Evolutionary conservation across 2,113 vertebrate genomes (phyloP).

Genomic region (Rhizomys pruinosus): DNA sequence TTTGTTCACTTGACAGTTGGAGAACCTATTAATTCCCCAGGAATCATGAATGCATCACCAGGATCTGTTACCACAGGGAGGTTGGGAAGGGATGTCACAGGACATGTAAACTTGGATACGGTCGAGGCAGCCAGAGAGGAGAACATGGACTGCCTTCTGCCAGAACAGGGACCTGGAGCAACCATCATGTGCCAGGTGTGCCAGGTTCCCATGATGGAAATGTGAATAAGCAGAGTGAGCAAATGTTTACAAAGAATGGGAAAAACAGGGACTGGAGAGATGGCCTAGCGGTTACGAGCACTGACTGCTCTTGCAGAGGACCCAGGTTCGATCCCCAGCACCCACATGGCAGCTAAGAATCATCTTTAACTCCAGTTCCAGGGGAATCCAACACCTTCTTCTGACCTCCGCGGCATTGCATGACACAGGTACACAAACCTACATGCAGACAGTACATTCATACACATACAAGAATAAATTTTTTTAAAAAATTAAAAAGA

Average conservation of each 20-base stretch:
- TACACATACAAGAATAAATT: no score
- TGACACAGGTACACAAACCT: no score
- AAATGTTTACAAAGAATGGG: not conserved
- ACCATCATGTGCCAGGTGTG: not conserved
- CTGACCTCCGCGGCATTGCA: no score
- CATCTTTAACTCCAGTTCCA: no score
- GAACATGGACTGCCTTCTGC: not conserved
- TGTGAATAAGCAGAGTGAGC: not conserved
- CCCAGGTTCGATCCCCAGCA: no score
- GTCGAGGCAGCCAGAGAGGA: not conserved
- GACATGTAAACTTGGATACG: not conserved
- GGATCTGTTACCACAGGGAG: not conserved
- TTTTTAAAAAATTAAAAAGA: no score
- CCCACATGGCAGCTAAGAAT: no score
- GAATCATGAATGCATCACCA: not conserved
- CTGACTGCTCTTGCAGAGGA: no score
- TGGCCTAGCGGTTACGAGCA: no score
- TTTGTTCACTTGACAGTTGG: slow-evolving; percentile 34
- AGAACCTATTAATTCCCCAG: slow-evolving; percentile 36
- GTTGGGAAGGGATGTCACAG: not conserved
- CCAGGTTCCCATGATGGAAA: not conserved
- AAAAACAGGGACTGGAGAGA: no score
- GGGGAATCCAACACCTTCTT: no score
- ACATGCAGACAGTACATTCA: no score
- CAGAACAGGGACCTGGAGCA: not conserved